These are phyloP conservation scores for Drymonia ruficornis DNA, from an alignment of 2,888 invertebrate genomes.

Conservation along the genomic window DNA sequence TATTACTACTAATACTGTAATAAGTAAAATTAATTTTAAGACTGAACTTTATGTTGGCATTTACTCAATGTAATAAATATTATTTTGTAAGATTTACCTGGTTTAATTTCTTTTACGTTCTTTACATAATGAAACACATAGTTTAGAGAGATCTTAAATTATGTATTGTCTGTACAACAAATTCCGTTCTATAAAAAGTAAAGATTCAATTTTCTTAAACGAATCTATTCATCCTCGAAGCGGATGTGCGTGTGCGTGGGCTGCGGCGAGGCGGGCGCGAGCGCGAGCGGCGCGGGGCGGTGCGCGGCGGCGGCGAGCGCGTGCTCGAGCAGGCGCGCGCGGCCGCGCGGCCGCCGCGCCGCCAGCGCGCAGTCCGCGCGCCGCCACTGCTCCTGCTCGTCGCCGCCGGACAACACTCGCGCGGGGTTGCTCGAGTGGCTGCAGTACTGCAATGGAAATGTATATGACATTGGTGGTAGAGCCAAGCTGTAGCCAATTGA, in stretches of 20 bases:
- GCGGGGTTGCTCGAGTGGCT: slow-evolving; percentile 44
- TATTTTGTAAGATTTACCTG: slow-evolving; percentile 46
- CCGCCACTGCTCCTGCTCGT: slow-evolving; percentile 92
- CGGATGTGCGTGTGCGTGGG: slow-evolving; percentile 89
- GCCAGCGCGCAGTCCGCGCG: slow-evolving; percentile 85
- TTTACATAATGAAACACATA: too few relatives aligned
- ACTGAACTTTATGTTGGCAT: slow-evolving; percentile 80
- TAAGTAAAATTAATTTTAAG: slow-evolving; percentile 75
- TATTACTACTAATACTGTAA: slow-evolving; percentile 68
- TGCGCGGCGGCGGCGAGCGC: slow-evolving; percentile 62
- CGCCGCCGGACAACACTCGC: slow-evolving; percentile 83
- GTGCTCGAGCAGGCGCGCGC: slow-evolving; percentile 63
- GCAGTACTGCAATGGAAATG: slow-evolving; percentile 56
- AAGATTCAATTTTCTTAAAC: too few relatives aligned
- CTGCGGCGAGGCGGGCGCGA: slow-evolving; percentile 83
- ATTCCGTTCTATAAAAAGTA: too few relatives aligned
- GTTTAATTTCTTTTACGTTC: slow-evolving; percentile 16
- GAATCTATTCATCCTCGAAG: slow-evolving; percentile 84
- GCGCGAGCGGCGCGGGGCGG: slow-evolving; percentile 56
- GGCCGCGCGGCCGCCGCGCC: slow-evolving; percentile 63
- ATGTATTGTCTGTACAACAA: too few relatives aligned
- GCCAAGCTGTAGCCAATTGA: too few relatives aligned
- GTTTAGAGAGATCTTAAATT: too few relatives aligned
- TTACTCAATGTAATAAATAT: slow-evolving; percentile 73
- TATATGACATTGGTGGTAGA: too few relatives aligned